These are phyloP conservation scores for Eublepharis macularius DNA, from an alignment of 2,113 vertebrate genomes.

Conservation along the genomic window DNA sequence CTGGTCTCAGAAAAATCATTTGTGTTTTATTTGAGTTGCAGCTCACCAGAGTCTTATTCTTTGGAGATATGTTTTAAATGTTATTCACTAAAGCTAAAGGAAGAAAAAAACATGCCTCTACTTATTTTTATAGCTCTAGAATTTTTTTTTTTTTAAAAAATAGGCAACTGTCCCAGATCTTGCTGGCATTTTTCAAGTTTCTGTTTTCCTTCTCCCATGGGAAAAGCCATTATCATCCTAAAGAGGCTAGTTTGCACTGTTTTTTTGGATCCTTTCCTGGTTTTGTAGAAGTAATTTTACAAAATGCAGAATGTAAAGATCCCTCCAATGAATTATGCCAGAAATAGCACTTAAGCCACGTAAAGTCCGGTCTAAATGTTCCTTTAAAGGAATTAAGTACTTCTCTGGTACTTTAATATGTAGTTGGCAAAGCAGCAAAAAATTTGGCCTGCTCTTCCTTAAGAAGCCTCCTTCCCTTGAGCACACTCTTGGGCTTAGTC, in stretches of 20 bases:
- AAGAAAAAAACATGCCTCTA: neutral
- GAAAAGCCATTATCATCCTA: neutral
- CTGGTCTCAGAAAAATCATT: neutral
- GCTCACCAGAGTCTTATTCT: neutral
- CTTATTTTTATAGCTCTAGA: conserved; percentile 6
- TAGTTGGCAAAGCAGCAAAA: conserved; percentile 30
- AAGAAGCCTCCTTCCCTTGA: conserved; percentile 26
- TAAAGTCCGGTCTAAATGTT: conserved; percentile 22
- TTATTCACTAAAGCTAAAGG: neutral
- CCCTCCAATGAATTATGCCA: neutral
- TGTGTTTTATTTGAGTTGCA: neutral
- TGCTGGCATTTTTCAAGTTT: conserved; percentile 27
- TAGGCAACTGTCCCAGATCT: conserved; percentile 5
- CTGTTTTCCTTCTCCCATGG: neutral
- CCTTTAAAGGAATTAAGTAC: conserved; percentile 37
- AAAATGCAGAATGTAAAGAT: neutral
- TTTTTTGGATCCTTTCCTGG: conserved; percentile 28
- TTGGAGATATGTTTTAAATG: conserved; percentile 33
- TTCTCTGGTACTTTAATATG: conserved; percentile 25
- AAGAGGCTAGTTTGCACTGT: conserved; percentile 15
- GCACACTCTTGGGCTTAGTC: neutral
- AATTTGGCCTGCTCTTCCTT: conserved; percentile 20
- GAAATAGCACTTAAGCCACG: conserved; percentile 4
- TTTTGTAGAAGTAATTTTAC: neutral
- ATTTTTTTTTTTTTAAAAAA: conserved; percentile 16